These are phyloP conservation scores for Fregata magnificens DNA, from an alignment of 2,113 vertebrate species.

Conservation along the genomic window DNA sequence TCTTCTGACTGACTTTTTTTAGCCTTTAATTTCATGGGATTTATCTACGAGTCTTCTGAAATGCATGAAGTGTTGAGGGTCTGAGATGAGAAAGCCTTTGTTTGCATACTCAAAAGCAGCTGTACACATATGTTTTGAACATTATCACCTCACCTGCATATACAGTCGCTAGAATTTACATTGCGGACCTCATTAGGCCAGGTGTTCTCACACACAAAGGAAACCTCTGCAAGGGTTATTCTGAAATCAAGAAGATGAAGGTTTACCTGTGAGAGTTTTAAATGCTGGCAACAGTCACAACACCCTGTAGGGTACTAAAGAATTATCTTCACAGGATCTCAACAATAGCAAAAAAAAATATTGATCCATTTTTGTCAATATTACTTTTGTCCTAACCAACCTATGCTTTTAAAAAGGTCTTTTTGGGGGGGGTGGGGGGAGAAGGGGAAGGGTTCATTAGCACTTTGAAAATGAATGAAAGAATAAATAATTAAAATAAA, in stretches of 20 bases:
- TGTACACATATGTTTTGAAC: background rate
- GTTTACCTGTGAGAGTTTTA: background rate
- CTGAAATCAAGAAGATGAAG: background rate
- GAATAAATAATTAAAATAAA: constrained; percentile 21
- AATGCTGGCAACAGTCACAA: background rate
- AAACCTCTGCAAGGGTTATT: background rate
- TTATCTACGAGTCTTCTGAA: background rate
- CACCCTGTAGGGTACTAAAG: background rate
- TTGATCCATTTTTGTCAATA: background rate
- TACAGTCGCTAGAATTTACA: background rate
- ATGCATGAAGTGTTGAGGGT: background rate
- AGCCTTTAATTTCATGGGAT: background rate
- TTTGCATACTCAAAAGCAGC: background rate
- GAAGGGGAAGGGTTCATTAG: background rate
- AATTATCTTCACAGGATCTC: background rate
- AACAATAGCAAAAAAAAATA: background rate
- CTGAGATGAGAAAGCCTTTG: background rate
- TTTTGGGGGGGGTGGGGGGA: background rate
- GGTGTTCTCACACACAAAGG: background rate
- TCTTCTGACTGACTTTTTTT: background rate
- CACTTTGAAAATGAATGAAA: constrained; percentile 3
- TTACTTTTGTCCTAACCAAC: background rate
- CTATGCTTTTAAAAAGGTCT: background rate
- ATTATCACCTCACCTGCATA: background rate
- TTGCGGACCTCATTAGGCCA: background rate